These are phyloP conservation scores for Pionites leucogaster DNA, from an alignment of 2,113 vertebrate genomes.

Conservation along the genomic window DNA sequence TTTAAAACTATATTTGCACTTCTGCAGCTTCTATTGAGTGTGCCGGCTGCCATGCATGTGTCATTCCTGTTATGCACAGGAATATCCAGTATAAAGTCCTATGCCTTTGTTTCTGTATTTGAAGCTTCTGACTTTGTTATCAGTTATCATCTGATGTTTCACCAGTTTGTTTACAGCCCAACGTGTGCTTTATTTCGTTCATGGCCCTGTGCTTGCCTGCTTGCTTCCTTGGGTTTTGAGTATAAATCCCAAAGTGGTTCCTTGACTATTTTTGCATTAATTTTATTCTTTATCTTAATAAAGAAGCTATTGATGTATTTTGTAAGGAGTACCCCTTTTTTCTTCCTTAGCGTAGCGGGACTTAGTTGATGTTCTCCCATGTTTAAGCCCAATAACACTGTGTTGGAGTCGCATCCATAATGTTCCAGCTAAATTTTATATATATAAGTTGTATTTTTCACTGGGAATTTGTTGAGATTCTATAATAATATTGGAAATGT, in stretches of 20 bases:
- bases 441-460: not conserved
- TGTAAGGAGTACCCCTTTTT: not conserved
- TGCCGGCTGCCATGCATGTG: not conserved
- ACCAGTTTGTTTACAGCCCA: not conserved
- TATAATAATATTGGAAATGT: not conserved
- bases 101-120: not conserved
- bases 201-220: not conserved
- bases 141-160: accelerated
- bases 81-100: not conserved
- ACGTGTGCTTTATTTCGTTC: not conserved
- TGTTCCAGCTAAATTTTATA: not conserved
- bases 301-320: not conserved
- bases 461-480: not conserved
- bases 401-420: not conserved
- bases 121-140: not conserved
- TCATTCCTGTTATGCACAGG: not conserved
- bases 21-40: not conserved
- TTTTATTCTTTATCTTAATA: not conserved
- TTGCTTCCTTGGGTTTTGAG: not conserved
- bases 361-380: not conserved
- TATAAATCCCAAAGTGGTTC: not conserved
- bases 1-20: not conserved
- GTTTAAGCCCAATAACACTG: not conserved
- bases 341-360: not conserved
- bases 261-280: not conserved